phyloP scores from a whole-genome alignment of 2,113 vertebrate genomes.

The Cranoglanis bouderius region DNA sequence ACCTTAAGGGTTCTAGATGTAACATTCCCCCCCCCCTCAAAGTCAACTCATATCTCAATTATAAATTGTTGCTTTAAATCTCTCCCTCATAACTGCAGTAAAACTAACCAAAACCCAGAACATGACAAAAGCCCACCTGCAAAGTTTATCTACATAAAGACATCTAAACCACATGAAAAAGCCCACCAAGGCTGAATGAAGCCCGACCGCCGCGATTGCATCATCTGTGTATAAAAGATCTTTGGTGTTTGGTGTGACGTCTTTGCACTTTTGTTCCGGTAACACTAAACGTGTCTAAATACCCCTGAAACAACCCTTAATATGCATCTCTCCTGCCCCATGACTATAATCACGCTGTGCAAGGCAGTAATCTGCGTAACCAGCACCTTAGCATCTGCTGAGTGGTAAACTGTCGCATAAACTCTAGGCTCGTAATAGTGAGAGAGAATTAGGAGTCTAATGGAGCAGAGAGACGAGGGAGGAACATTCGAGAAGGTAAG shows the following conservation, averaged over 20 bases:
- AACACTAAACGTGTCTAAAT: slow-evolving; percentile 40
- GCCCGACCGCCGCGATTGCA: neutral
- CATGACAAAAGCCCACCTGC: neutral
- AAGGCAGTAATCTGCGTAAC: slow-evolving; percentile 44
- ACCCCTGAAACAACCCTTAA: slow-evolving; percentile 44
- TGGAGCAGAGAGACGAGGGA: slow-evolving; percentile 28
- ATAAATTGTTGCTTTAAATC: neutral
- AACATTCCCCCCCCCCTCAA: neutral
- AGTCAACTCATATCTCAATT: neutral
- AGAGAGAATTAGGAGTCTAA: slow-evolving; percentile 23
- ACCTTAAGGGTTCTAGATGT: neutral
- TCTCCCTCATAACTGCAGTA: neutral
- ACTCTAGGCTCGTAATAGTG: slow-evolving; percentile 29
- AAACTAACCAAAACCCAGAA: neutral
- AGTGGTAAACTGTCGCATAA: slow-evolving; percentile 34
- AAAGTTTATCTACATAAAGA: neutral
- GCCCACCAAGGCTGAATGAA: neutral
- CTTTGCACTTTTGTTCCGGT: slow-evolving; percentile 35
- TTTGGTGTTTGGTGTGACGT: slow-evolving; percentile 9
- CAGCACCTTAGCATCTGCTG: slow-evolving; percentile 45
- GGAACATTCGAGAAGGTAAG: slow-evolving; percentile 19
- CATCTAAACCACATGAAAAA: neutral
- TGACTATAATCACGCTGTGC: slow-evolving; percentile 40
- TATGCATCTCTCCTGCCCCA: slow-evolving; percentile 24
- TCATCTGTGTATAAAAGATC: neutral